phyloP scores from a whole-genome alignment of 2,113 vertebrate species.

The Sylvilagus bachmani region DNA sequence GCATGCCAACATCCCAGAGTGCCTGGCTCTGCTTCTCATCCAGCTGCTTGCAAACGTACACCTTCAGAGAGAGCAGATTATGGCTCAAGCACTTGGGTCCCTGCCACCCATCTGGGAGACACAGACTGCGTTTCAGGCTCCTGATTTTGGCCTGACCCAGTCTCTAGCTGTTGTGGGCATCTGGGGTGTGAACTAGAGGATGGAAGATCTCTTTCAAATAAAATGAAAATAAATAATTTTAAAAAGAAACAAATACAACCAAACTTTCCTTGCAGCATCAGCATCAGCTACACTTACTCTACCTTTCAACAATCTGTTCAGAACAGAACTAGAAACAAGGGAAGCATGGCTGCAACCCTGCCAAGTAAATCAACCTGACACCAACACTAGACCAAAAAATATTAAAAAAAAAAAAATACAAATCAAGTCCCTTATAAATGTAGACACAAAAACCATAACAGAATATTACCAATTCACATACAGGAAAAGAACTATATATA shows the following conservation, averaged over 20 bases:
- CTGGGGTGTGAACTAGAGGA: too few species aligned
- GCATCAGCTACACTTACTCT: not conserved
- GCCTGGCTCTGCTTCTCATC: too few species aligned
- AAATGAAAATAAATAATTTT: too few species aligned
- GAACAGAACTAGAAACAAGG: not conserved
- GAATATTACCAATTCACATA: constrained; percentile 18
- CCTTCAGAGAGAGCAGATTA: too few species aligned
- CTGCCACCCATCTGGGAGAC: too few species aligned
- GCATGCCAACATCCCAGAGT: too few species aligned
- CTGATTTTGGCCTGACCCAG: too few species aligned
- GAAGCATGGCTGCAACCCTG: not conserved
- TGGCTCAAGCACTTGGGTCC: too few species aligned
- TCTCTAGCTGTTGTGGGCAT: too few species aligned
- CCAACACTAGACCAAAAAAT: not conserved
- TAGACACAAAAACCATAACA: not conserved
- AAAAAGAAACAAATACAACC: not conserved
- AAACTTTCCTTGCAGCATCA: not conserved
- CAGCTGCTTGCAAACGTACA: too few species aligned
- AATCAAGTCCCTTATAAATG: not conserved
- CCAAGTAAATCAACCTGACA: not conserved
- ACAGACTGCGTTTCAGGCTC: too few species aligned
- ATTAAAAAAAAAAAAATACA: not conserved
- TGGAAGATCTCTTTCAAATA: too few species aligned
- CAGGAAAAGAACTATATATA: not conserved
- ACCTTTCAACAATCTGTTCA: not conserved